phyloP scores from a whole-genome alignment of 2,797 vertebrate species.

The Picus viridis region DNA sequence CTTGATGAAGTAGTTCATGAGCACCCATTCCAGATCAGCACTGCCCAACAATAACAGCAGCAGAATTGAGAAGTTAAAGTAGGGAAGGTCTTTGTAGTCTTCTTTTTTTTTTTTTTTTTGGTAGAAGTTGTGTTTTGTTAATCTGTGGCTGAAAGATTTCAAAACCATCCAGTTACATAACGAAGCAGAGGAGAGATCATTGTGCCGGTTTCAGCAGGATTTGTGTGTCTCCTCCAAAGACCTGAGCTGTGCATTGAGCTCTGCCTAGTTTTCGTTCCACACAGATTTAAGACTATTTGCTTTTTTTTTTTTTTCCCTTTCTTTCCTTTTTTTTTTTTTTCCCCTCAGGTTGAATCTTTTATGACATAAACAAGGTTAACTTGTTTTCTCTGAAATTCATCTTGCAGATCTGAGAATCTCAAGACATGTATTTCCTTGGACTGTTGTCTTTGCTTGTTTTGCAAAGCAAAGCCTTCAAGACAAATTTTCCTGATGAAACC shows the following conservation, averaged over 20 bases:
- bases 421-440: constrained; percentile 79
- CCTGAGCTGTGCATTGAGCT: neutral
- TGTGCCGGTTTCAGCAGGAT: neutral
- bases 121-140: neutral
- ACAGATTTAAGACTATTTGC: neutral
- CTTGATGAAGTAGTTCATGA: neutral
- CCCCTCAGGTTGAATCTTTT: neutral
- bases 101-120: neutral
- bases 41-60: neutral
- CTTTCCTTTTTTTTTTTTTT: neutral
- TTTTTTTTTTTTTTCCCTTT: too few species aligned
- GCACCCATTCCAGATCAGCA: neutral
- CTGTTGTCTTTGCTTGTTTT: constrained; percentile 82
- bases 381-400: neutral
- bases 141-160: neutral
- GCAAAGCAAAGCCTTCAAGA: constrained; percentile 77
- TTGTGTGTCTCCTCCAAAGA: neutral
- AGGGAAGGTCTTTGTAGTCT: neutral
- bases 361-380: neutral
- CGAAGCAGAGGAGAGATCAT: neutral
- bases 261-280: neutral
- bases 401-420: constrained; percentile 62
- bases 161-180: neutral
- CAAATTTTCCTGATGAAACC: constrained; percentile 86
- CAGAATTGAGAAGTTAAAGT: neutral